A percentile compares a stretch with the other conserved stretches of the same genome.
phyloP scores from a whole-genome alignment of 2,888 invertebrate genomes.

The Thymelicus lineola region DNA sequence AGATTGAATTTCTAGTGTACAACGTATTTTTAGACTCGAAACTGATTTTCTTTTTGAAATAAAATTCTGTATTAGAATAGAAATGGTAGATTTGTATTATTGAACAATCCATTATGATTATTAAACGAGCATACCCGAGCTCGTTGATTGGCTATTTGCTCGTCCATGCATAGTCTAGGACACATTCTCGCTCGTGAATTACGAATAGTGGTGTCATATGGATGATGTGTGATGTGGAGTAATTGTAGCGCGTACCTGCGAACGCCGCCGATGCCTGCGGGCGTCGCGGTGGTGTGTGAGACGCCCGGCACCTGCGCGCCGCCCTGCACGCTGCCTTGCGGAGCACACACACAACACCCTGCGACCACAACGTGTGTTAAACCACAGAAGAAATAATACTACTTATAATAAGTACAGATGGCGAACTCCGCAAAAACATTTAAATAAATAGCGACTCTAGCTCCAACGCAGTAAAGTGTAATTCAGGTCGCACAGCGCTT shows the following conservation, averaged over 20 bases:
- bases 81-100: neutral
- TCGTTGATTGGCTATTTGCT: constrained; percentile 10
- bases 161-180: constrained; percentile 27
- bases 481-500: too few relatives aligned
- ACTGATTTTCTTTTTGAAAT: too few relatives aligned
- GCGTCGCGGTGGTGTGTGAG: constrained; percentile 80
- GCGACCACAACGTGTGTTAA: constrained; percentile 42
- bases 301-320: constrained; percentile 82
- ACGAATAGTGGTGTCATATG: constrained; percentile 16
- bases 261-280: constrained; percentile 86
- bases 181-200: constrained; percentile 27
- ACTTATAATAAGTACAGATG: too few relatives aligned
- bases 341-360: constrained; percentile 85
- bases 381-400: too few relatives aligned
- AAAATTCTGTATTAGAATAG: too few relatives aligned
- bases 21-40: too few relatives aligned
- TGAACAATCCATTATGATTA: neutral
- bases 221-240: constrained; percentile 23
- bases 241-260: constrained; percentile 69
- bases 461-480: too few relatives aligned
- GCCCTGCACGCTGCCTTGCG: constrained; percentile 85
- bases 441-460: too few relatives aligned
- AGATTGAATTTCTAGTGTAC: too few relatives aligned
- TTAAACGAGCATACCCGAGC: neutral
- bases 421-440: too few relatives aligned